phyloP scores from a whole-genome alignment of 2,888 invertebrate genomes.

The Drosophila affinis region DNA sequence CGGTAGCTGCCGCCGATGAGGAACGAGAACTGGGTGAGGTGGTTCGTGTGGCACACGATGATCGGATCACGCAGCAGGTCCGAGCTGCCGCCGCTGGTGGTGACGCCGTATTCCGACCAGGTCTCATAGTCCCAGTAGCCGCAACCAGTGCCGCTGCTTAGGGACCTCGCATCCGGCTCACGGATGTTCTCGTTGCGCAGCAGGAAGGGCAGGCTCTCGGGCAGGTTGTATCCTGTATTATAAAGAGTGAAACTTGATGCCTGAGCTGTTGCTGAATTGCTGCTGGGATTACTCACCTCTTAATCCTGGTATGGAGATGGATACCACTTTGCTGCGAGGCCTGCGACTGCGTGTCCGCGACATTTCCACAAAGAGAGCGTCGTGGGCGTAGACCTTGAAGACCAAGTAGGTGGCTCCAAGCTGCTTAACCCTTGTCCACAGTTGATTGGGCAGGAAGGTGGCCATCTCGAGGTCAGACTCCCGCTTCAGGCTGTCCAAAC shows the following conservation, averaged over 20 bases:
- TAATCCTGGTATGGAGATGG: constrained; percentile 86
- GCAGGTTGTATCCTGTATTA: constrained; percentile 82
- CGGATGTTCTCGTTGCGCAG: constrained; percentile 69
- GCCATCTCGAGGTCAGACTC: constrained; percentile 85
- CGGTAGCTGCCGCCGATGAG: constrained; percentile 84
- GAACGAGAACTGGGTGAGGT: constrained; percentile 87
- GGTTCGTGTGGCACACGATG: constrained; percentile 85
- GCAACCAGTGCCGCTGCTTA: constrained; percentile 82
- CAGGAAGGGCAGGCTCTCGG: constrained; percentile 85
- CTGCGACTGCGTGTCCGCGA: constrained; percentile 70
- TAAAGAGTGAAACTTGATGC: not conserved
- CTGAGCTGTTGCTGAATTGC: rapidly evolving
- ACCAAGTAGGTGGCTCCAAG: constrained; percentile 81
- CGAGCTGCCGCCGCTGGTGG: constrained; percentile 32
- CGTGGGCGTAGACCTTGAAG: constrained; percentile 85
- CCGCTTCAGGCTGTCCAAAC: constrained; percentile 81
- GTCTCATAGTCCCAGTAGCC: constrained; percentile 87
- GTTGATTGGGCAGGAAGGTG: constrained; percentile 84
- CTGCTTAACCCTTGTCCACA: constrained; percentile 74
- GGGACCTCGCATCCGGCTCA: constrained; percentile 36
- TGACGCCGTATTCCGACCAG: constrained; percentile 86
- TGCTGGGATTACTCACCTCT: constrained; percentile 69
- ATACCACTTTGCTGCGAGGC: constrained; percentile 85
- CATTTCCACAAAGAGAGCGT: constrained; percentile 86
- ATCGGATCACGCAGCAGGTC: constrained; percentile 69